Percentiles rank a stretch among this genome's conserved stretches.
Evolutionary conservation across 1,140 invertebrate species (phyloP).

Genomic region (Druon quercuslanigerum): DNA sequence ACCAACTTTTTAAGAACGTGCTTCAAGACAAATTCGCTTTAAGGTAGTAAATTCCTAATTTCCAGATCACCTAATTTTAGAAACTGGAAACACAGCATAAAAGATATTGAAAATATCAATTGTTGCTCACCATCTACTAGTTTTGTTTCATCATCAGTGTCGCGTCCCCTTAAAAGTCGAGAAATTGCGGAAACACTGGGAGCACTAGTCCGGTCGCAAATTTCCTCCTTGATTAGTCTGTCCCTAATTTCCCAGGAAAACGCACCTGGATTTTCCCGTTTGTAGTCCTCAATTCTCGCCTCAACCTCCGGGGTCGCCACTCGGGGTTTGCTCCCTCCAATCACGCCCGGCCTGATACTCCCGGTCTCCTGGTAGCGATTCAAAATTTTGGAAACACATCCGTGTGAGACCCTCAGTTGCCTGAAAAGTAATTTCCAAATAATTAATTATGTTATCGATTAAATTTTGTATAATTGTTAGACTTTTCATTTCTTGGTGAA

Average conservation of each 20-base stretch:
- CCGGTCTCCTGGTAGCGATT: slow-evolving; percentile 91
- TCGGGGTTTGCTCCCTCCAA: slow-evolving; percentile 86
- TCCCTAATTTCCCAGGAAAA: slow-evolving; percentile 96
- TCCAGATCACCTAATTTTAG: not conserved
- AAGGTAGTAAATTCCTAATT: too few species aligned
- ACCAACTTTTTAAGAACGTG: too few species aligned
- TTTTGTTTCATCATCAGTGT: slow-evolving; percentile 79
- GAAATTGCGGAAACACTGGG: slow-evolving; percentile 91
- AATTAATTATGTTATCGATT: not conserved
- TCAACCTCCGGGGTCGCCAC: slow-evolving; percentile 89
- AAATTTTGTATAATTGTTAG: not conserved
- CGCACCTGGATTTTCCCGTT: slow-evolving; percentile 90
- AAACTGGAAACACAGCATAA: not conserved
- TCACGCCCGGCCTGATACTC: slow-evolving; percentile 87
- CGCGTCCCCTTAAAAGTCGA: slow-evolving; percentile 84
- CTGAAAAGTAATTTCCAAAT: slow-evolving; percentile 59
- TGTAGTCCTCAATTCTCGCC: slow-evolving; percentile 89
- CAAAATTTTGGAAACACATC: slow-evolving; percentile 89
- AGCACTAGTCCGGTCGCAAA: slow-evolving; percentile 87
- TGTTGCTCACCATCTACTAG: slow-evolving; percentile 55
- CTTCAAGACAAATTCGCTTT: too few species aligned
- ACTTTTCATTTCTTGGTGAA: not conserved
- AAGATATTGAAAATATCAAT: slow-evolving; percentile 32
- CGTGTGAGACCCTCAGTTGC: slow-evolving; percentile 87
- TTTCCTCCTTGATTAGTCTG: slow-evolving; percentile 86